Base-by-base conservation (phyloP, 2,113 vertebrate species). In the Tringa solitaria region DNA sequence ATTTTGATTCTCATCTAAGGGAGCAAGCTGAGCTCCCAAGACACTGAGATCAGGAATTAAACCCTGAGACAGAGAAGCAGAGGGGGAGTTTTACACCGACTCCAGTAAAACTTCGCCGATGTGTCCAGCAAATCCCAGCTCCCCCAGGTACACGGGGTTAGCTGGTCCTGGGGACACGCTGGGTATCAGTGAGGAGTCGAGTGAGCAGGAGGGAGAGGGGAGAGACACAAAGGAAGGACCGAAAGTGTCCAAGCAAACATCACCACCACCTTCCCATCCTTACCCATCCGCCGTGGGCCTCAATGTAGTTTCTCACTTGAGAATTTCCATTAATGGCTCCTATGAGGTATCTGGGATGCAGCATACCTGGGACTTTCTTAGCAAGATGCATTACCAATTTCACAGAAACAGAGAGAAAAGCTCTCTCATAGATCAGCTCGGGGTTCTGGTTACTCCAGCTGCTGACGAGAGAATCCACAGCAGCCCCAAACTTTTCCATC, bases 211-310 rank as follows among this genome's bases (percentile, higher is more conserved):
- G 17, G 46, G 51, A 87, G 19, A 73, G 61, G 22, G 1, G 19
- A 59, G 37, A 51, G 51, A 19, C 23, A 50, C 59, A 26, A 35
- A 67, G 64, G 41, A 41, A 32, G 48, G 73, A 27, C 53, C 23
- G 11, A 14, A 50, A 65, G 35, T 2, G 0, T 10, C 16, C 80
- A 24, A n/a, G 21, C 28, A 48, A 63, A 59, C 26, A 37, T 28
- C 69, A 46, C 43, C 39, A 4, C 35, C 14, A 21, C 46, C 64
- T 60, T 51, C 11, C 19, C 32, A 30, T 21, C 95, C 97, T 97
- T 77, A 98, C 97, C 97, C 97, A 98, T 50, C 97, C 97, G 7
- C 98, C 97, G 3, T 30, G n/a, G 24, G 28, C 14, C 91, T 96
- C 80, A 24, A 98, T 93, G 57, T 96, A 98, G 26, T 23, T 79